A percentile compares a stretch with the other conserved stretches of the same genome.
These are phyloP conservation scores for Azorinus chamasolen DNA, from an alignment of 2,888 invertebrate genomes.

Conservation along the genomic window DNA sequence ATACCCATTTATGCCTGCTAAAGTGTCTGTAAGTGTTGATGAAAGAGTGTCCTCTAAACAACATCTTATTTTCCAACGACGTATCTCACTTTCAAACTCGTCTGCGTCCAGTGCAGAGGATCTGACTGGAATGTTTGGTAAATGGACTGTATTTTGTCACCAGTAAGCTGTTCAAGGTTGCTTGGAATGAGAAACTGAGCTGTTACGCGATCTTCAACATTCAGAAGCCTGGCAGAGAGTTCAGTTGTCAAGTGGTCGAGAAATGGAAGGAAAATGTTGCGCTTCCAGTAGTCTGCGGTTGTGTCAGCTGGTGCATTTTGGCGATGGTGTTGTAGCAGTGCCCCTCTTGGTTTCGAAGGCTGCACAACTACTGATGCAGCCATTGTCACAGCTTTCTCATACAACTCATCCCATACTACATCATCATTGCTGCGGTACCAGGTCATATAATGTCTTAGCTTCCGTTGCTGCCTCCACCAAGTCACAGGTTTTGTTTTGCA, in stretches of 20 bases:
- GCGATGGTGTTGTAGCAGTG: constrained; percentile 6
- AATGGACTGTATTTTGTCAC: too few relatives aligned
- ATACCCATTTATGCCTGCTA: neutral
- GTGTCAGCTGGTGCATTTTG: constrained; percentile 23
- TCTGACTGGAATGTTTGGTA: too few relatives aligned
- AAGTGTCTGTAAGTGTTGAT: neutral
- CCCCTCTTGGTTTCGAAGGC: constrained; percentile 6
- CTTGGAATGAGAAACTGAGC: constrained; percentile 11
- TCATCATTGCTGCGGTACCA: constrained; percentile 6
- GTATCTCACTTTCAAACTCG: neutral
- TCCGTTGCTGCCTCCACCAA: constrained; percentile 1
- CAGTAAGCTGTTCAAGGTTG: too few relatives aligned
- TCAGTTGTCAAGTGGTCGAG: constrained; percentile 15
- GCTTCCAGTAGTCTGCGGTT: constrained; percentile 1
- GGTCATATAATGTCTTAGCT: too few relatives aligned
- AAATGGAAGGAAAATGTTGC: constrained; percentile 18
- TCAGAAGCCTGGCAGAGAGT: constrained; percentile 32
- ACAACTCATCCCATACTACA: constrained; percentile 4
- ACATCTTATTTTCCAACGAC: neutral
- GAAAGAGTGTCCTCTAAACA: neutral
- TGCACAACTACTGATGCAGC: too few relatives aligned
- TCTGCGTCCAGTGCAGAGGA: neutral
- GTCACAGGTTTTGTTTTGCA: constrained; percentile 22
- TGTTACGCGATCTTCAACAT: constrained; percentile 30
- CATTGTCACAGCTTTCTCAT: neutral